phyloP scores from a whole-genome alignment of 2,113 vertebrate species.

The Toxotes chatareus region DNA sequence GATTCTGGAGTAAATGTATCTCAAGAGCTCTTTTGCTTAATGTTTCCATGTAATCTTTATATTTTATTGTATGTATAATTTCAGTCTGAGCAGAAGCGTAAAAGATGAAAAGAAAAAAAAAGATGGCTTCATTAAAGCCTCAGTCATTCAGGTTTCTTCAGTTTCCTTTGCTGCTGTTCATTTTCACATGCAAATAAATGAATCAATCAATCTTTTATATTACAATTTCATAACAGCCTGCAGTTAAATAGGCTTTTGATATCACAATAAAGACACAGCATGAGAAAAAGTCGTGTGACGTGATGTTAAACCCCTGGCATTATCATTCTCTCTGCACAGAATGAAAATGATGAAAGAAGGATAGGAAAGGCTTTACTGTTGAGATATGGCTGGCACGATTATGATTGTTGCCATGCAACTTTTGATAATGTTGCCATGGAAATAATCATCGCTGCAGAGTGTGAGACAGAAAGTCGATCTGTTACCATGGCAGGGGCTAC shows the following conservation, averaged over 20 bases:
- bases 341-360: not conserved
- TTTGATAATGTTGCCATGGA: conserved; percentile 72
- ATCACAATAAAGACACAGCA: not conserved
- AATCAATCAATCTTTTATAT: not conserved
- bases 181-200: not conserved
- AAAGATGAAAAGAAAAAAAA: not conserved
- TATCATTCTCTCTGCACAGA: not conserved
- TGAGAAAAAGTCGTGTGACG: not conserved
- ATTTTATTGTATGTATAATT: not conserved
- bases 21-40: not conserved
- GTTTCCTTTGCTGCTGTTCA: not conserved
- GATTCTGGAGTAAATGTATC: not conserved
- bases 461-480: conserved; percentile 33
- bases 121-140: not conserved
- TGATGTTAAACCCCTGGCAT: not conserved
- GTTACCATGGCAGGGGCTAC: conserved; percentile 53
- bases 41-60: no score
- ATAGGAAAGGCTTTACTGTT: conserved; percentile 9
- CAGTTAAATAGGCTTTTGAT: not conserved
- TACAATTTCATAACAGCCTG: not conserved
- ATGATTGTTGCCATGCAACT: conserved; percentile 64
- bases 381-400: conserved; percentile 30
- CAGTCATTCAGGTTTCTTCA: not conserved
- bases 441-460: conserved; percentile 48
- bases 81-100: not conserved